phyloP scores from a whole-genome alignment of 2,888 invertebrate species.

The Cantharis rufa region DNA sequence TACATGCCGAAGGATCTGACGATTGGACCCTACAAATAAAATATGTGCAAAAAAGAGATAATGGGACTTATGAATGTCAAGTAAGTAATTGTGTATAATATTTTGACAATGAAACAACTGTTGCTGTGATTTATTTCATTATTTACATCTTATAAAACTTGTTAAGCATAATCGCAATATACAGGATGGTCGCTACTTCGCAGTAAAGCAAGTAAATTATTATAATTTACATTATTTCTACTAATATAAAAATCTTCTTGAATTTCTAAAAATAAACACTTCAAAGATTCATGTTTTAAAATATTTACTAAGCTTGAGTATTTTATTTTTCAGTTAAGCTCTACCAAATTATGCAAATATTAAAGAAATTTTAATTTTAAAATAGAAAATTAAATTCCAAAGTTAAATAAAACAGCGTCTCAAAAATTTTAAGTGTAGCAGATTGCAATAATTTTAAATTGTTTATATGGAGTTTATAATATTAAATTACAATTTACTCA shows the following conservation, averaged over 20 bases:
- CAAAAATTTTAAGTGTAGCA: not conserved
- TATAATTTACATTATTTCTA: not conserved
- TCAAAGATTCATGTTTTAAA: not conserved
- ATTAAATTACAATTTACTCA: not conserved
- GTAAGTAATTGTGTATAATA: slow-evolving; percentile 57
- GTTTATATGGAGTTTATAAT: not conserved
- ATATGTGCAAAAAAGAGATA: slow-evolving; percentile 90
- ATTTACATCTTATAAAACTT: not conserved
- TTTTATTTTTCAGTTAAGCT: not conserved
- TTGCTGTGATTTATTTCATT: not conserved
- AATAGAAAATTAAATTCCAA: not conserved
- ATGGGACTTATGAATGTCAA: slow-evolving; percentile 93
- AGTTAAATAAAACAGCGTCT: not conserved
- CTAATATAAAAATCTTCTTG: not conserved
- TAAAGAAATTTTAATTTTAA: not conserved
- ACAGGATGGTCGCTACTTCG: not conserved
- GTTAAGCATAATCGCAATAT: not conserved
- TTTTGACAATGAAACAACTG: not conserved
- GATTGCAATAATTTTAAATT: not conserved
- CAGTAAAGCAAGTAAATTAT: too few relatives aligned
- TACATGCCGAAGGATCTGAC: slow-evolving; percentile 87
- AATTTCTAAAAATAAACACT: not conserved
- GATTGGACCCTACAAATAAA: slow-evolving; percentile 95
- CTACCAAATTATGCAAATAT: not conserved
- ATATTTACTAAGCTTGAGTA: not conserved